Evolutionary conservation across 2,113 vertebrate genomes (phyloP).

Genomic region (Lepus timidus): DNA sequence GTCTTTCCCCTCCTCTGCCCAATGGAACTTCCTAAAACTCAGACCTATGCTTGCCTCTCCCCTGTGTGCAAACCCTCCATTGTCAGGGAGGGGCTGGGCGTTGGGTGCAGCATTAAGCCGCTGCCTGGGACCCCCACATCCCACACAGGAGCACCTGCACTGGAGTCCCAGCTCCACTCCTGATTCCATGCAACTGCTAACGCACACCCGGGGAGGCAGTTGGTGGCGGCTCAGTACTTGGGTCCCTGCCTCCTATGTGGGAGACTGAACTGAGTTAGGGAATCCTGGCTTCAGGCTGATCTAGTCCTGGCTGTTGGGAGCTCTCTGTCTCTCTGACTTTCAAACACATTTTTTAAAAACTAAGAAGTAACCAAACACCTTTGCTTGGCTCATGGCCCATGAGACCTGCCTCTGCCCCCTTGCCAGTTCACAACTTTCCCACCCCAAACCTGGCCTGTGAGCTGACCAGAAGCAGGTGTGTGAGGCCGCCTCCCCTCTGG

Average conservation of each 20-base stretch:
- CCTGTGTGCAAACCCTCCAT: background rate
- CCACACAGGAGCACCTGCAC: too few species aligned
- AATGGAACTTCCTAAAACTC: background rate
- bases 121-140: too few species aligned
- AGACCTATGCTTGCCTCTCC: background rate
- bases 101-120: too few species aligned
- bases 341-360: background rate
- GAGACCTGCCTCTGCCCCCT: background rate
- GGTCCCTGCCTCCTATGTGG: too few species aligned
- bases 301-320: too few species aligned
- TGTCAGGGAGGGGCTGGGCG: background rate
- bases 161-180: too few species aligned
- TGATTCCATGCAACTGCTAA: too few species aligned
- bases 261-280: too few species aligned
- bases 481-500: background rate
- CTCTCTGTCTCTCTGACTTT: background rate
- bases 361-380: background rate
- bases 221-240: too few species aligned
- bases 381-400: background rate
- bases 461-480: background rate
- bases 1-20: background rate
- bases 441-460: background rate
- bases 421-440: background rate
- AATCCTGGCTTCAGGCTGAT: too few species aligned
- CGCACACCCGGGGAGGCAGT: too few species aligned